Conservation (phyloP, 2,888 invertebrate genomes). For the Colostygia pectinataria region DNA sequence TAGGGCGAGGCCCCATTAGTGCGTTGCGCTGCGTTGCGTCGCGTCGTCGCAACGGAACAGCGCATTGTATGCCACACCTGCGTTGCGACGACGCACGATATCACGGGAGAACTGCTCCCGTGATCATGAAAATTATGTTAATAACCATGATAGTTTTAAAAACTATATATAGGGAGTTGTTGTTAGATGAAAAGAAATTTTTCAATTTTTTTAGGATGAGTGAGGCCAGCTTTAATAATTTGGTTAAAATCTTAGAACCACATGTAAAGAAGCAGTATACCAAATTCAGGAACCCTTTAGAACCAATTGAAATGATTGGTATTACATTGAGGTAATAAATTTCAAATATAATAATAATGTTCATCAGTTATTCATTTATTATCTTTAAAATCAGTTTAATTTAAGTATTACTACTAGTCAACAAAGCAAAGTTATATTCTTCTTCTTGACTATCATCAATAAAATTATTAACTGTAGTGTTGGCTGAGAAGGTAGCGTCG, state of each 20-base stretch:
- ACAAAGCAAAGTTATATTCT: background rate
- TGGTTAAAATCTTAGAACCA: background rate
- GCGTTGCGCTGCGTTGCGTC: too few species aligned
- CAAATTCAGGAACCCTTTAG: conserved; percentile 39
- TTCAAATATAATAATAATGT: conserved; percentile 15
- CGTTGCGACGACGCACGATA: too few species aligned
- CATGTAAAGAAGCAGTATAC: conserved; percentile 5
- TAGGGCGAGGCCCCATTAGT: too few species aligned
- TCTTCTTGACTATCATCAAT: background rate
- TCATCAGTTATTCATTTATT: background rate
- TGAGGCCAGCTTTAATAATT: background rate
- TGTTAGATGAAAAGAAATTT: background rate
- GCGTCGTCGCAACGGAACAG: too few species aligned
- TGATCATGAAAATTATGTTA: too few species aligned
- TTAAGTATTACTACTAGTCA: background rate
- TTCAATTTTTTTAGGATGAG: background rate
- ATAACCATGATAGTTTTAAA: too few species aligned
- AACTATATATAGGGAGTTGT: background rate
- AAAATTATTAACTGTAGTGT: background rate
- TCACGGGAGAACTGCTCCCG: too few species aligned
- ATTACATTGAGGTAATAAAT: conserved; percentile 38
- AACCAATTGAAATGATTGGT: conserved; percentile 40
- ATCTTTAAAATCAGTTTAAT: background rate
- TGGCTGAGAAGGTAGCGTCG: background rate
- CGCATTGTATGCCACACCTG: too few species aligned